A percentile compares a stretch with the other conserved stretches of the same genome.
phyloP scores from a whole-genome alignment of 2,797 vertebrate genomes.

The Poliocrania exsul region DNA sequence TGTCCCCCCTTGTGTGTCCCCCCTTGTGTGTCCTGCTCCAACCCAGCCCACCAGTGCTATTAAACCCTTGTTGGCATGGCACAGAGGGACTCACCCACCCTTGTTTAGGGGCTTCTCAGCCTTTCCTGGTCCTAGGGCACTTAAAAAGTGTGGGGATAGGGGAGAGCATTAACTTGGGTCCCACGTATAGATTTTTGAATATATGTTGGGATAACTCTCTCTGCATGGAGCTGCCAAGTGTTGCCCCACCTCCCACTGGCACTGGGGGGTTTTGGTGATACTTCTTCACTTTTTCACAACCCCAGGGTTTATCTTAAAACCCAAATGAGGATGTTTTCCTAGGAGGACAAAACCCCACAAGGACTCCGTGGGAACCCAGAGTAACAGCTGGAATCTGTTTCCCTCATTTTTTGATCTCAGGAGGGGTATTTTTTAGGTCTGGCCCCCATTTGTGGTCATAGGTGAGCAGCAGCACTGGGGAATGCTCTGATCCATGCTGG shows the following conservation, averaged over 20 bases:
- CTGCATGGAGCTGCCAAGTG: background rate
- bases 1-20: background rate
- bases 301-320: background rate
- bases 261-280: background rate
- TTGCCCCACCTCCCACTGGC: background rate
- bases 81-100: background rate
- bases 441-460: background rate
- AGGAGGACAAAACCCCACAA: accelerated
- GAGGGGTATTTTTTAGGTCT: background rate
- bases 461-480: background rate
- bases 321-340: background rate
- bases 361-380: background rate
- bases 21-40: background rate
- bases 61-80: background rate
- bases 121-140: background rate
- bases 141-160: background rate
- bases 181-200: background rate
- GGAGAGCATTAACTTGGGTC: background rate
- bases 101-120: background rate
- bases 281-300: background rate
- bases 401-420: background rate
- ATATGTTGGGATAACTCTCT: background rate
- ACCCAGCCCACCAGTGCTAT: background rate
- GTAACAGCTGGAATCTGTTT: background rate
- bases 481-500: background rate